Evolutionary conservation across 1,140 invertebrate species (phyloP).

Genomic region (Dendroctonus valens): DNA sequence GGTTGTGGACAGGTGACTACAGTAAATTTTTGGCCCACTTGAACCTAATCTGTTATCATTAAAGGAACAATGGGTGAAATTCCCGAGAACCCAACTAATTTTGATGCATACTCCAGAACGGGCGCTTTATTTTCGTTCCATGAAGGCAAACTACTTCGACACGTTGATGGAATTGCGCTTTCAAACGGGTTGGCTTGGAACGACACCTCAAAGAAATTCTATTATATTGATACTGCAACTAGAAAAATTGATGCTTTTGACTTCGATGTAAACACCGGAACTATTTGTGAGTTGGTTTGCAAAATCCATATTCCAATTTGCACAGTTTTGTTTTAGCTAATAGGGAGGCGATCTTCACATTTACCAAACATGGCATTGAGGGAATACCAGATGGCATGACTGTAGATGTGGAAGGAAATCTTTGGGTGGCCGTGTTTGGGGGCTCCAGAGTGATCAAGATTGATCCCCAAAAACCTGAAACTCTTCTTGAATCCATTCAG

Average conservation of each 20-base stretch:
- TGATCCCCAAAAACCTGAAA: conserved; percentile 46
- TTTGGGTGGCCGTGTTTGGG: conserved; percentile 63
- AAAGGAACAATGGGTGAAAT: conserved; percentile 39
- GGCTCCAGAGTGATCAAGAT: conserved; percentile 46
- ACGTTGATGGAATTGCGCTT: conserved; percentile 66
- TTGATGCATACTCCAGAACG: too few species aligned
- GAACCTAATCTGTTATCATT: conserved; percentile 34
- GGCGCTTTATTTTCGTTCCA: too few species aligned
- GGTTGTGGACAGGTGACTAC: conserved; percentile 60
- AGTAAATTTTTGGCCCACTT: conserved; percentile 21
- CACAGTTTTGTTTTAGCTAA: conserved; percentile 36
- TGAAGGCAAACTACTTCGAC: too few species aligned
- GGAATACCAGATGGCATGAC: conserved; percentile 68
- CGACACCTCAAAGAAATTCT: conserved; percentile 64
- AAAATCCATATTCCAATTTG: too few species aligned
- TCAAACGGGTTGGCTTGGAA: conserved; percentile 84
- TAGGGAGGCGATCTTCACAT: conserved; percentile 37
- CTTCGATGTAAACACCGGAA: conserved; percentile 66
- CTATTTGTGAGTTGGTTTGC: conserved; percentile 58
- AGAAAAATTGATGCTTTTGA: conserved; percentile 68
- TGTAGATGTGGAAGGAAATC: conserved; percentile 62
- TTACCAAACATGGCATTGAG: conserved; percentile 33
- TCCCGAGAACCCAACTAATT: conserved; percentile 2
- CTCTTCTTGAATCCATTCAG: conserved; percentile 38
- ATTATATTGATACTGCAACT: conserved; percentile 71